phyloP scores from a whole-genome alignment of 1,140 invertebrate genomes.

The Scaptomyza pallida region DNA sequence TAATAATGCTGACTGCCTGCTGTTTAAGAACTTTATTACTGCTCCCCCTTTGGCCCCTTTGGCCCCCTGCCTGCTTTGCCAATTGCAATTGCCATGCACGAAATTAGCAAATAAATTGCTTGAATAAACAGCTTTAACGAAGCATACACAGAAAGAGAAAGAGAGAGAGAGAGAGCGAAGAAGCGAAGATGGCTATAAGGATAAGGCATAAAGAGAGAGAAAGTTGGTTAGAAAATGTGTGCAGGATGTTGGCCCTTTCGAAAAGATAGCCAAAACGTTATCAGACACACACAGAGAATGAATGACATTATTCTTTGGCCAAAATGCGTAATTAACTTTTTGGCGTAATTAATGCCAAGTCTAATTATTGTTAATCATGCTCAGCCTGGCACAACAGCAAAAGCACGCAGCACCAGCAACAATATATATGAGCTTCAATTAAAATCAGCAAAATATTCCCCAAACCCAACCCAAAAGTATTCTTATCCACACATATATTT shows the following conservation, averaged over 20 bases:
- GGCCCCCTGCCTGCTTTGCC: neutral
- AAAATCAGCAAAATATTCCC: constrained; percentile 79
- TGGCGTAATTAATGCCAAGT: constrained; percentile 84
- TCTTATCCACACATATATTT: constrained; percentile 20
- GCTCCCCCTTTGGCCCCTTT: constrained; percentile 3
- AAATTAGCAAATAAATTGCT: constrained; percentile 51
- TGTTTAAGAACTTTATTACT: constrained; percentile 71
- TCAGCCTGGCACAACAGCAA: constrained; percentile 61
- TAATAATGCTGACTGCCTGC: constrained; percentile 72
- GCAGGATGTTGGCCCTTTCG: neutral
- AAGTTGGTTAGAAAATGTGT: too few species aligned
- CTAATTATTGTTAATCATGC: constrained; percentile 84
- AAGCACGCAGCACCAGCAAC: constrained; percentile 42
- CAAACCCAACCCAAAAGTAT: constrained; percentile 33
- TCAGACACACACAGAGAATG: constrained; percentile 27
- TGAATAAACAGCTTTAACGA: constrained; percentile 38
- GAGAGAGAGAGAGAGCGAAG: too few species aligned
- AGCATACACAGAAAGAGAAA: neutral
- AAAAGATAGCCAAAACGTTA: constrained; percentile 12
- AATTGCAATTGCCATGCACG: constrained; percentile 24
- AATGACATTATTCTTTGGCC: constrained; percentile 55
- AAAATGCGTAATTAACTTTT: constrained; percentile 82
- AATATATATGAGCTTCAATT: constrained; percentile 82
- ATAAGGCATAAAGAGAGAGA: constrained; percentile 1
- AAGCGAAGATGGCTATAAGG: neutral